These are phyloP conservation scores for Ranitomeya variabilis DNA, from an alignment of 2,113 vertebrate species.

Conservation along the genomic window DNA sequence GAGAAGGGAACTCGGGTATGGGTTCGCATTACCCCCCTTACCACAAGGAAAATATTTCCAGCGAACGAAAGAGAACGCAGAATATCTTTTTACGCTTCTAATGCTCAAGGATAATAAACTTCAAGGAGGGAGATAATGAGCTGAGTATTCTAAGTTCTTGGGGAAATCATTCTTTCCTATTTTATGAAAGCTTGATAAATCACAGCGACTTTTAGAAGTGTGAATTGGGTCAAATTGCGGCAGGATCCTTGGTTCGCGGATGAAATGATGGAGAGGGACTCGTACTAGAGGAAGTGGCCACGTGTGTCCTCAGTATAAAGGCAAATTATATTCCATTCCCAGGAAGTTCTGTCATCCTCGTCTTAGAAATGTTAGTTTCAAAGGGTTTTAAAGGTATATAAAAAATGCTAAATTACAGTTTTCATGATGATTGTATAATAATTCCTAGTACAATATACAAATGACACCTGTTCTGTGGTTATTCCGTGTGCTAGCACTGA, in stretches of 20 bases:
- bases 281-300: background rate
- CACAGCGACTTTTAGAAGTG: background rate
- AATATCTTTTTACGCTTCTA: conserved; percentile 30
- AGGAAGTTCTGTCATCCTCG: background rate
- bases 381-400: too few species aligned
- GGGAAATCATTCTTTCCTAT: conserved; percentile 22
- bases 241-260: background rate
- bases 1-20: background rate
- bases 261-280: background rate
- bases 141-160: conserved; percentile 23
- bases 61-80: conserved; percentile 15
- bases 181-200: background rate
- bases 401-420: too few species aligned
- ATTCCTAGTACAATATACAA: too few species aligned
- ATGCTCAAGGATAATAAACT: conserved; percentile 43
- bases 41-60: conserved; percentile 49
- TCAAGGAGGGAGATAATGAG: conserved; percentile 43
- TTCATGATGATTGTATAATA: too few species aligned
- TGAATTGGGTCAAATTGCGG: background rate
- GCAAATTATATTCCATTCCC: background rate
- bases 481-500: too few species aligned
- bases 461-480: too few species aligned
- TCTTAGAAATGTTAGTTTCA: too few species aligned
- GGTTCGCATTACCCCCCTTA: conserved; percentile 36
- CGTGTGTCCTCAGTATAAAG: too few species aligned